Evolutionary conservation across 2,888 invertebrate genomes (phyloP), one percentile per base, ranked within the genome.

Genomic region (Isoperla grammatica): DNA sequence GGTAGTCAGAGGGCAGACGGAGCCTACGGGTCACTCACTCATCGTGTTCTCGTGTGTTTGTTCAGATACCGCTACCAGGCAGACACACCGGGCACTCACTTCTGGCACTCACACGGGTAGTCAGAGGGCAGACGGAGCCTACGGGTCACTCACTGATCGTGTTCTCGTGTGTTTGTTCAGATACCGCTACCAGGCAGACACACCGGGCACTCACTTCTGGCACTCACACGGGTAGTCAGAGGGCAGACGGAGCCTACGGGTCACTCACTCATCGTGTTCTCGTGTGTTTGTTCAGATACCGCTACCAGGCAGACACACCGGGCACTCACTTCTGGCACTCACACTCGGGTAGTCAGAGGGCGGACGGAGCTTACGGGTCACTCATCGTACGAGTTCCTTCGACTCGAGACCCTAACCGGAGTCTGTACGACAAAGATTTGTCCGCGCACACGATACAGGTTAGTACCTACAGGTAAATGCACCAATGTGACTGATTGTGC

Each of bases 301-400:
- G 81, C 59, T 91, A 90, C 69, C 78, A 79, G 46, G 92, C 90
- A 0, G 78, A 80, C 0, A 85, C 86, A 63, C 73, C 84, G 0
- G 93, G 93, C 12, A 91, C 91, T 0, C 91, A 93, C 69, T 93
- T 92, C 72, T 93, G 91, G 89, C 87, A 88, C 69, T 86, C 86
- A 2, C 88, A 88, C 69, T 78, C 82, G 48, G 81, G 81, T 80
- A 71, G 91, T 79, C 94, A 94, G 76, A 76, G 93, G 13, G 89
- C 88, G 2, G 93, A 94, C 68, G 94, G 94, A 0, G 84, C 87
- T 0, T 90, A 87, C 58, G 93, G 94, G 0, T 78, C 89, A 0
- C 75, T 93, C 53, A 83, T 93, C 56, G 84, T 94, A 15, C 81
- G 87, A 11, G 79, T 81, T 29, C 85, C 89, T 0, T 80, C 80